These are phyloP conservation scores for Chionoecetes opilio DNA, from an alignment of 1,140 invertebrate genomes.

Conservation along the genomic window DNA sequence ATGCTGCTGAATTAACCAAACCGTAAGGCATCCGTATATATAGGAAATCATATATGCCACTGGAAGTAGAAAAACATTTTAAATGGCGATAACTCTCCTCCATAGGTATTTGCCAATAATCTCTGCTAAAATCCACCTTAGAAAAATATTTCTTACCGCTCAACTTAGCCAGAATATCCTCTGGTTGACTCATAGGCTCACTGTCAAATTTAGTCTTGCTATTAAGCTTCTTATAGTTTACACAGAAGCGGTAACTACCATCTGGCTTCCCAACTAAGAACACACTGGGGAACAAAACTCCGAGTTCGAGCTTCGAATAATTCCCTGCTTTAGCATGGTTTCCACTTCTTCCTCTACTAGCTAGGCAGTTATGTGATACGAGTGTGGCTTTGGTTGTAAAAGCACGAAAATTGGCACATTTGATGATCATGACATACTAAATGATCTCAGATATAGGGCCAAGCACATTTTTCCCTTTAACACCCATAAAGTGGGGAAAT, in stretches of 20 bases:
- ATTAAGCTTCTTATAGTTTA: not conserved
- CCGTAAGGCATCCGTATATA: not conserved
- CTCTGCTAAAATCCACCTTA: constrained; percentile 14
- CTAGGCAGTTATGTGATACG: no score
- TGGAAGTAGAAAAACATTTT: not conserved
- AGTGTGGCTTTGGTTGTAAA: no score
- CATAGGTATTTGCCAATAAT: constrained; percentile 2
- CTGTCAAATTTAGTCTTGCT: constrained; percentile 5
- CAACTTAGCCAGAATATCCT: not conserved
- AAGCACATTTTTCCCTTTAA: no score
- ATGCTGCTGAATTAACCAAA: not conserved
- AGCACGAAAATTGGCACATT: no score
- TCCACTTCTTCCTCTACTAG: constrained; percentile 43
- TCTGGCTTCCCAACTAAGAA: not conserved
- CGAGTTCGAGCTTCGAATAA: constrained; percentile 3
- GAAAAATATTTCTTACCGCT: no score
- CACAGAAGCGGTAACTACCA: constrained; percentile 4
- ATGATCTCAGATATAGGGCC: no score
- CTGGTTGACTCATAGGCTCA: constrained; percentile 21
- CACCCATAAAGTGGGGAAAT: no score
- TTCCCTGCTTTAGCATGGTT: constrained; percentile 4
- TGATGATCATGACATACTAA: no score
- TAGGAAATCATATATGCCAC: not conserved
- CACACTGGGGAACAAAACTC: not conserved
- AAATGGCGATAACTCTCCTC: not conserved